These are phyloP conservation scores for Urechis unicinctus DNA, from an alignment of 2,888 invertebrate species.

Conservation along the genomic window DNA sequence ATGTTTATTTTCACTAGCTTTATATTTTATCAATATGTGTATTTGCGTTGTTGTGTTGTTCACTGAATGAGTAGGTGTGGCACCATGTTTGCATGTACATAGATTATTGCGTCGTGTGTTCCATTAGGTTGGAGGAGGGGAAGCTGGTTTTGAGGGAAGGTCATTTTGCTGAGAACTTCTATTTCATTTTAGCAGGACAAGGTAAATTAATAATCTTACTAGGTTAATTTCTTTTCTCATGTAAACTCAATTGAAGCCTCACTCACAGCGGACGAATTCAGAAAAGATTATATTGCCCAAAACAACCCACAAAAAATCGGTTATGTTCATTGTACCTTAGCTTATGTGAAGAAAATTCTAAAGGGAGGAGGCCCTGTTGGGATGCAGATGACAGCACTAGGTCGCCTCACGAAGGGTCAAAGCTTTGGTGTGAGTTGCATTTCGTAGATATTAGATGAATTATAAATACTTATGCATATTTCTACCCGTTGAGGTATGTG, in stretches of 20 bases:
- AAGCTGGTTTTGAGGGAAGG: slow-evolving; percentile 38
- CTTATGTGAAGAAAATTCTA: slow-evolving; percentile 15
- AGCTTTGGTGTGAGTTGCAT: slow-evolving; percentile 36
- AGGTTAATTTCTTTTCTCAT: not conserved
- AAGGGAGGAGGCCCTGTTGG: slow-evolving; percentile 3
- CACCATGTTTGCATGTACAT: no score
- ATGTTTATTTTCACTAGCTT: no score
- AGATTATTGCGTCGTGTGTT: no score
- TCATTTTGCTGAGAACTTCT: slow-evolving; percentile 41
- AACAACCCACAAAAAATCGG: no score
- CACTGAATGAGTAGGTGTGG: no score
- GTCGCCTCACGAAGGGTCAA: slow-evolving; percentile 31
- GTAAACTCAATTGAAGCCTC: not conserved
- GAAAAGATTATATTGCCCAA: no score
- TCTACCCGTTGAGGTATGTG: no score
- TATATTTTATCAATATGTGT: no score
- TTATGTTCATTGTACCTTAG: slow-evolving; percentile 5
- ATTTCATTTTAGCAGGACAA: slow-evolving; percentile 40
- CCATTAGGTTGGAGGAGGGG: slow-evolving; percentile 10
- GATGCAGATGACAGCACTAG: slow-evolving; percentile 24
- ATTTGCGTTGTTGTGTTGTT: no score
- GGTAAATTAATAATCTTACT: slow-evolving; percentile 21
- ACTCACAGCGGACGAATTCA: slow-evolving; percentile 14
- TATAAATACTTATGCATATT: no score
- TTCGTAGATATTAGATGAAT: no score